Conservation (phyloP, 1,140 invertebrate genomes). For the Philopotamus ludificatus region DNA sequence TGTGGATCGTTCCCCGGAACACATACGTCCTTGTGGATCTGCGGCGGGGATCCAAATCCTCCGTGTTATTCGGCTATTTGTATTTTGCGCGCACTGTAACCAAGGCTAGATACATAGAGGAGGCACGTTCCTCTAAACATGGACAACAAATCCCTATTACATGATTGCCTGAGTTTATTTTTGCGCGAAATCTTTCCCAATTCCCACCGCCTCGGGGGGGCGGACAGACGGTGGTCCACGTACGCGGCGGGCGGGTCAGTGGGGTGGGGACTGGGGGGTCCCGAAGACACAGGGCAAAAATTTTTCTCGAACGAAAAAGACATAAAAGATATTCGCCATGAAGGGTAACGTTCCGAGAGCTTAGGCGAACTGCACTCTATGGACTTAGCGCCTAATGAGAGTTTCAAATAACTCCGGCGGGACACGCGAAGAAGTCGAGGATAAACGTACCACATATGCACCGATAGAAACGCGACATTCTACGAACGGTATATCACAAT, state of each 20-base stretch:
- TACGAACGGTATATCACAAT: no score
- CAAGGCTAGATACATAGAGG: slow-evolving; percentile 8
- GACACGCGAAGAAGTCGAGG: no score
- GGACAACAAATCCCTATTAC: slow-evolving; percentile 34
- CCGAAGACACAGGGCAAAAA: background rate
- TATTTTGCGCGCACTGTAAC: no score
- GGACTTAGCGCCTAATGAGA: background rate
- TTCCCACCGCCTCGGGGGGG: background rate
- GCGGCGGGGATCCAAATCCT: no score
- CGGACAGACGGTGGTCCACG: background rate
- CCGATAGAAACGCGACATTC: no score
- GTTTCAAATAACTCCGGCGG: slow-evolving; percentile 13
- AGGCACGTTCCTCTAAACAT: slow-evolving; percentile 25
- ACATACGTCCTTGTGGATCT: no score
- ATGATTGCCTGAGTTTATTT: slow-evolving; percentile 31
- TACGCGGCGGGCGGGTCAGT: background rate
- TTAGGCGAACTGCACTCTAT: background rate
- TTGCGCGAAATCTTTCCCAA: background rate
- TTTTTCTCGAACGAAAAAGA: background rate
- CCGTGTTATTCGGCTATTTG: no score
- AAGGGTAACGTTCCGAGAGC: background rate
- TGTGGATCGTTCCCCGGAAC: no score
- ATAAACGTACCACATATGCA: no score
- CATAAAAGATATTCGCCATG: background rate
- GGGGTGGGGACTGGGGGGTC: background rate